phyloP scores from a whole-genome alignment of 2,113 vertebrate species.

The Empidonax alnorum region DNA sequence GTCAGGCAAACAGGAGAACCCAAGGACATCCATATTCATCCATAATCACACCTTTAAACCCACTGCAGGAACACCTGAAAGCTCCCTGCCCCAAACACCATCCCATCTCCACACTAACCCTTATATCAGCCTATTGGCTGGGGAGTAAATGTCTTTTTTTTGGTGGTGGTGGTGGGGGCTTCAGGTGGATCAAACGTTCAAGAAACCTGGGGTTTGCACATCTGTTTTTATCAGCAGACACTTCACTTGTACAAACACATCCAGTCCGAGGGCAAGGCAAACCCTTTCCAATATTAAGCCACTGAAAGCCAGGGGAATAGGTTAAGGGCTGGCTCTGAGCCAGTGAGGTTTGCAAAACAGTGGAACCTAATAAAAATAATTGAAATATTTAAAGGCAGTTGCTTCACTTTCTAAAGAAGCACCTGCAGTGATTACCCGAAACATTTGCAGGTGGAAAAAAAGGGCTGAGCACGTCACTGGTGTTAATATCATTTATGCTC shows the following conservation, averaged over 20 bases:
- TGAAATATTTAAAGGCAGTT: constrained; percentile 69
- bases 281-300: constrained; percentile 35
- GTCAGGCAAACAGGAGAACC: neutral
- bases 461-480: constrained; percentile 51
- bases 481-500: constrained; percentile 58
- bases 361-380: constrained; percentile 68
- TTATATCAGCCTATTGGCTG: neutral
- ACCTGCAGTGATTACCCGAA: constrained; percentile 65
- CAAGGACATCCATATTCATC: neutral
- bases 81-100: neutral
- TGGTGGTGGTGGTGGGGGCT: neutral
- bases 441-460: constrained; percentile 62
- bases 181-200: neutral
- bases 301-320: constrained; percentile 40
- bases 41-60: neutral
- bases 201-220: constrained; percentile 12
- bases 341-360: constrained; percentile 69
- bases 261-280: constrained; percentile 37
- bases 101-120: accelerated
- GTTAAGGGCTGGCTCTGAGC: constrained; percentile 50
- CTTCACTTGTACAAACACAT: constrained; percentile 55
- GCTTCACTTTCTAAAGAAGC: constrained; percentile 62
- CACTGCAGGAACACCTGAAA: neutral
- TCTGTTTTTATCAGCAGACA: constrained; percentile 32
- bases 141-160: neutral